Conservation (phyloP, 2,797 vertebrate genomes). For the Scyliorhinus canicula region DNA sequence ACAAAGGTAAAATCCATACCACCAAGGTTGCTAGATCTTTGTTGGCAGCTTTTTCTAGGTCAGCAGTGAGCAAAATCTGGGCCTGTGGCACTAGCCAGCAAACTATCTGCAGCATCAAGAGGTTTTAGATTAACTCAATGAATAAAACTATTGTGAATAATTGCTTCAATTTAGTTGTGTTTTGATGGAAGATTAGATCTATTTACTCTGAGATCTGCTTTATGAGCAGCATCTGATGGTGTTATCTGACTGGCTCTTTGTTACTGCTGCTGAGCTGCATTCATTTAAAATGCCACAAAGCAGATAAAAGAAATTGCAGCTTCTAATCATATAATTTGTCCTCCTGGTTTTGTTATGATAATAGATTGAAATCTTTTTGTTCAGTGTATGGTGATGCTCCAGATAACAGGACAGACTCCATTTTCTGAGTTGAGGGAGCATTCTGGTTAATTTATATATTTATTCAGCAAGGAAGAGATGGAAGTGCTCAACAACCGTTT, state of each 20-base stretch:
- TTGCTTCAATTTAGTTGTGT: not conserved
- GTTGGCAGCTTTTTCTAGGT: not conserved
- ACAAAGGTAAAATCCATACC: not conserved
- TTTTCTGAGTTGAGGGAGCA: not conserved
- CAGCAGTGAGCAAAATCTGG: not conserved
- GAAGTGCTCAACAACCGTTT: not conserved
- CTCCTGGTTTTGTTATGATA: not conserved
- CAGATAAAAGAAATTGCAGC: not conserved
- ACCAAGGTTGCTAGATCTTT: not conserved
- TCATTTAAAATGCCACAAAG: slow-evolving; percentile 11
- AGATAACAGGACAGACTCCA: not conserved
- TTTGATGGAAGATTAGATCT: not conserved
- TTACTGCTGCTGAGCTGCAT: not conserved
- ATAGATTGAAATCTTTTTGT: slow-evolving; percentile 9
- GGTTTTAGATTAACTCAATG: not conserved
- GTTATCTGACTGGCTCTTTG: not conserved
- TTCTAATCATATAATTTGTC: not conserved
- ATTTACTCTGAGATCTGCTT: not conserved
- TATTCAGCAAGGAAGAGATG: not conserved
- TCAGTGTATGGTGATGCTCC: not conserved
- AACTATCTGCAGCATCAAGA: not conserved
- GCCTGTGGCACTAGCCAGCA: not conserved
- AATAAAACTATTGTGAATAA: not conserved
- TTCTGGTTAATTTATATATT: not conserved
- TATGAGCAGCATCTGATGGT: not conserved